Conservation (phyloP, 2,888 invertebrate species). For the Exephanes ischioxanthus region DNA sequence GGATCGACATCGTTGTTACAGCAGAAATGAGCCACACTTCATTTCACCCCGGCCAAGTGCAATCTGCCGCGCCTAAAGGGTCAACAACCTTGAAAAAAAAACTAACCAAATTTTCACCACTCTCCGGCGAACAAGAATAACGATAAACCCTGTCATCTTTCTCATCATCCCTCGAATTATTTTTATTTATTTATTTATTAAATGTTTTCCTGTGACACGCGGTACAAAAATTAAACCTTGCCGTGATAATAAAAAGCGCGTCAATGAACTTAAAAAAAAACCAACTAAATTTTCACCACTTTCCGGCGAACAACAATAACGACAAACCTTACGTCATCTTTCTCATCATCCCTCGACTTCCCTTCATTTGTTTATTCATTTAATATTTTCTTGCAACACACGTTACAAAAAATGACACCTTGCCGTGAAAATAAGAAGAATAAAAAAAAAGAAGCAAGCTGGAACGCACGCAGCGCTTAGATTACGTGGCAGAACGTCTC, state of each 20-base stretch:
- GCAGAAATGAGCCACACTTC: no score
- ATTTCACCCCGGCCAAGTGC: no score
- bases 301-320: background rate
- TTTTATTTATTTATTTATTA: background rate
- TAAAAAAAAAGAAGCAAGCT: background rate
- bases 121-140: background rate
- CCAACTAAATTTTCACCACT: background rate
- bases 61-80: no score
- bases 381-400: background rate
- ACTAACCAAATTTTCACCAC: background rate
- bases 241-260: background rate
- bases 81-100: no score
- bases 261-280: background rate
- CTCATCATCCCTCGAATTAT: background rate
- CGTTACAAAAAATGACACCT: constrained; percentile 13
- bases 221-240: constrained; percentile 2
- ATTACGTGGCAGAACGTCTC: constrained; percentile 35
- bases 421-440: background rate
- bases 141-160: background rate
- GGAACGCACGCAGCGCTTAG: constrained; percentile 18
- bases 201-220: background rate
- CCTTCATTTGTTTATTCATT: background rate
- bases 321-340: background rate
- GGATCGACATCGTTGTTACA: no score
- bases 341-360: background rate